phyloP scores from a whole-genome alignment of 2,888 invertebrate genomes.

The Nineta flava region DNA sequence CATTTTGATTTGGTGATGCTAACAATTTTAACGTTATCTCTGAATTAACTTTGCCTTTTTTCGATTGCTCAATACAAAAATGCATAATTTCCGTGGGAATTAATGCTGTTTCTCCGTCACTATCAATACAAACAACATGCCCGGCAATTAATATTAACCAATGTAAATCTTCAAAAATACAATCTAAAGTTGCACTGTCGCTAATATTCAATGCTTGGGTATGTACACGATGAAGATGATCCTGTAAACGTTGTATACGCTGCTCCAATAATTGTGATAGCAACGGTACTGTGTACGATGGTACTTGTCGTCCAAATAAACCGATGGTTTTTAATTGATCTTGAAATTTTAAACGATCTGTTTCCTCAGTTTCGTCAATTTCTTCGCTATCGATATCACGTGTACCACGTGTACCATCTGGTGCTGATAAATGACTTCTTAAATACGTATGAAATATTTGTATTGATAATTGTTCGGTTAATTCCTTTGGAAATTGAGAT shows the following conservation, averaged over 20 bases:
- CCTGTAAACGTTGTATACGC: conserved; percentile 21
- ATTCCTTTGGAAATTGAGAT: conserved; percentile 25
- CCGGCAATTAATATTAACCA: conserved; percentile 73
- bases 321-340: conserved; percentile 66
- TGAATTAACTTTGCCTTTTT: conserved; percentile 20
- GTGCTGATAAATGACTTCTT: conserved; percentile 63
- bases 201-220: conserved; percentile 24
- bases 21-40: conserved; percentile 24
- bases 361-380: conserved; percentile 45
- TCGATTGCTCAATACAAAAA: conserved; percentile 36
- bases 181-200: conserved; percentile 30
- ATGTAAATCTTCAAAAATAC: conserved; percentile 75
- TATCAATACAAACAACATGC: conserved; percentile 47
- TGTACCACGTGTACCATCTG: conserved; percentile 48
- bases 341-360: conserved; percentile 45
- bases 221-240: conserved; percentile 24
- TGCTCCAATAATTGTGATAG: conserved; percentile 23
- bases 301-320: conserved; percentile 42
- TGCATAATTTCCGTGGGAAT: conserved; percentile 48
- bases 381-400: conserved; percentile 32
- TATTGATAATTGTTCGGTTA: conserved; percentile 23
- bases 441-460: conserved; percentile 67
- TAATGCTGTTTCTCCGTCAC: conserved; percentile 46
- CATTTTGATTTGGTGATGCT: conserved; percentile 29
- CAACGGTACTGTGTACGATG: conserved; percentile 42